These are phyloP conservation scores for Pseudomyrmex flavicornis DNA, from an alignment of 1,140 invertebrate species.

Conservation along the genomic window DNA sequence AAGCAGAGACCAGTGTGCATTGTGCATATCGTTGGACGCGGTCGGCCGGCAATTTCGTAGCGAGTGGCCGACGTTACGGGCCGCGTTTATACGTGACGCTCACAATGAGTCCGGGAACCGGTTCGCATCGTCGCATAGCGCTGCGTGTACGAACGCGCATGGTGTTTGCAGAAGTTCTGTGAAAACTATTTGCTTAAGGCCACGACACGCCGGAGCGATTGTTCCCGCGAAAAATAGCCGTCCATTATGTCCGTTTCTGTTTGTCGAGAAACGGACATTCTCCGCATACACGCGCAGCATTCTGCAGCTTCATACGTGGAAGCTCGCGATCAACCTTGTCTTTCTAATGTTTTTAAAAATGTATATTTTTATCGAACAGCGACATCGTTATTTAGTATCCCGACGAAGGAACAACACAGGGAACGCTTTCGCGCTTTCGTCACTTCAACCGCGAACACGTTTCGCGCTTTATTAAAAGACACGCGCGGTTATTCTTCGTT, in stretches of 20 bases:
- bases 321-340: background rate
- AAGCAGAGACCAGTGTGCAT: constrained; percentile 16
- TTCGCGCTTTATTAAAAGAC: background rate
- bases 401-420: background rate
- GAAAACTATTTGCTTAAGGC: constrained; percentile 39
- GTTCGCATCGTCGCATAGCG: constrained; percentile 19
- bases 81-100: constrained; percentile 18
- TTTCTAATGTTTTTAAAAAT: background rate
- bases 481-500: background rate
- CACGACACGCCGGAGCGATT: background rate
- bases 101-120: constrained; percentile 36
- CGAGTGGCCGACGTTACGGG: background rate
- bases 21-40: constrained; percentile 36
- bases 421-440: background rate
- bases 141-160: background rate
- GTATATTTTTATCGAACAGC: background rate
- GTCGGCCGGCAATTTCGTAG: constrained; percentile 48
- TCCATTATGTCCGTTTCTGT: too few relatives aligned
- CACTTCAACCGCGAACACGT: constrained; percentile 2
- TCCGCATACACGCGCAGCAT: too few relatives aligned
- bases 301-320: background rate
- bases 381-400: background rate
- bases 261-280: too few relatives aligned
- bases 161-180: constrained; percentile 5
- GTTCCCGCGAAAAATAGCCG: background rate